Percentiles rank a stretch among this genome's conserved stretches.
These are phyloP conservation scores for Silurus meridionalis DNA, from an alignment of 2,113 vertebrate species.

Conservation along the genomic window DNA sequence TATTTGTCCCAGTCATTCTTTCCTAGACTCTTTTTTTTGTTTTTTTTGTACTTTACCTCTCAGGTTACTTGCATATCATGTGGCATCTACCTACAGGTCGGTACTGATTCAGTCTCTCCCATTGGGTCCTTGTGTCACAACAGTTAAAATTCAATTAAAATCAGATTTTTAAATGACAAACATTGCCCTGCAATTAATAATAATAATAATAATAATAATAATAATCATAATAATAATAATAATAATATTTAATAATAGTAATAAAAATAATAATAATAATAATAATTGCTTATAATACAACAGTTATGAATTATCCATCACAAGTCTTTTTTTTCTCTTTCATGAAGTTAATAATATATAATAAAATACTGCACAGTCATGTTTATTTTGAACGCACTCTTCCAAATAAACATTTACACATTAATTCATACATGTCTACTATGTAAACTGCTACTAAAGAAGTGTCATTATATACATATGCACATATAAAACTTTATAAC, in stretches of 20 bases:
- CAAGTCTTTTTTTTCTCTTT: not conserved
- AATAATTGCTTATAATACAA: not conserved
- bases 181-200: not conserved
- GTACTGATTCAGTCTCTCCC: not conserved
- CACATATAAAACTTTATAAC: too few relatives aligned
- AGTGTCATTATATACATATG: too few relatives aligned
- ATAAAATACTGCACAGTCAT: not conserved
- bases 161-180: not conserved
- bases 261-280: not conserved
- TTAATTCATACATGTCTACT: not conserved
- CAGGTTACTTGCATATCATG: conserved; percentile 25
- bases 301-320: not conserved
- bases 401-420: not conserved
- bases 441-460: not conserved
- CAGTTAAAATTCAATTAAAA: not conserved
- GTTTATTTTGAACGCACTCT: not conserved
- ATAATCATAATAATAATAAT: not conserved
- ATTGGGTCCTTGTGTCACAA: not conserved
- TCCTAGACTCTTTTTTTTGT: not conserved
- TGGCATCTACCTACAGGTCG: not conserved
- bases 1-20: conserved; percentile 36
- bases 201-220: not conserved
- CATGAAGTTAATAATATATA: not conserved
- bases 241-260: not conserved
- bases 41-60: conserved; percentile 22